Evolutionary conservation across 2,888 invertebrate genomes (phyloP), one percentile per base, ranked within the genome.

Genomic region (Drosophila rubida): DNA sequence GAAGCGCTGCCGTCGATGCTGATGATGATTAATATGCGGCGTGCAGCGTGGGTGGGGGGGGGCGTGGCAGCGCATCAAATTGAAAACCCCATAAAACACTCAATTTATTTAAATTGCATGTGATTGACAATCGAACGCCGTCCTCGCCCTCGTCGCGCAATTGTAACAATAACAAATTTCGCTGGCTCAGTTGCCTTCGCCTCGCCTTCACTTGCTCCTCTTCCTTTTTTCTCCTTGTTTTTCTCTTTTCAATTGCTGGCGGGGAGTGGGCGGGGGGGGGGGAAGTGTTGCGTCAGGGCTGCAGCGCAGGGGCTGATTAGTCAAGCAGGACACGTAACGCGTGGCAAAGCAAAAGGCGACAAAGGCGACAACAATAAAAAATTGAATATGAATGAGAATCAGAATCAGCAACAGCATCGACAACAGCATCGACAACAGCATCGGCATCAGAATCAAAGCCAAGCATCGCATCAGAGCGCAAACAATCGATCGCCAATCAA

Each of bases 11-110:
- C 32, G 44, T 25, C 23, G 57, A 9, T 32, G 49, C 49, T 59
- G 62, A 67, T 73, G 74, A 68, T 78, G 69, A 75, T 78, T 78
- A 77, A 75, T 75, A 74, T 53, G 64, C 71, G 49, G 57, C 57
- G 7, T 69, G 76, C 37, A 23, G 50, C 14, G 5, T 9, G 50
- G 13, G 13, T 9, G 9, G 42, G 9, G 9, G 14, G 25, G 32
- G 22, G 13, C 35, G 13, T 37, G 13, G 14, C 45, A 60, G 45
- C 63, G 63, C 75, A 70, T 76, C 74, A 87, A 88, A 88, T 85
- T 87, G 89, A 87, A 88, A 87, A 85, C 69, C 85, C 72, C 85
- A 87, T 88, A 85, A 88, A 85, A 88, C 87, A 85, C 89, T 88
- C 85, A 84, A 85, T 88, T 88, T 87, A 81, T 87, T 79, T 88